phyloP scores from a whole-genome alignment of 2,797 vertebrate species.

The Oryzias dopingdopingensis region DNA sequence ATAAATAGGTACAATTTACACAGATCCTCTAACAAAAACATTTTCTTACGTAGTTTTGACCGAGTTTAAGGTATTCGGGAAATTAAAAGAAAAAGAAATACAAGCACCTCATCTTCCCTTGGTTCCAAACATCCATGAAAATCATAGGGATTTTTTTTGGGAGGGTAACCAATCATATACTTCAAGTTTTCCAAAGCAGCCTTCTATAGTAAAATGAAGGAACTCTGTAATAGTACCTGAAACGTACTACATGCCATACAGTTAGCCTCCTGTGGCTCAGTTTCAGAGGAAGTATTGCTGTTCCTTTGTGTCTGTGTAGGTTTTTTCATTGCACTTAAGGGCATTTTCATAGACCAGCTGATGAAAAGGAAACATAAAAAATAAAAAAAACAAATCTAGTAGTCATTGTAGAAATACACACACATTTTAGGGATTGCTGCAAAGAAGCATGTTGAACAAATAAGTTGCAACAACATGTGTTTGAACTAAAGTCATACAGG shows the following conservation, averaged over 20 bases:
- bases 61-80: no score
- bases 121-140: no score
- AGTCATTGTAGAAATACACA: background rate
- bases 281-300: conserved; percentile 1
- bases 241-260: conserved; percentile 2
- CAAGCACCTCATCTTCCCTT: no score
- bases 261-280: background rate
- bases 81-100: no score
- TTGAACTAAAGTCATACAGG: conserved; percentile 4
- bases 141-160: no score
- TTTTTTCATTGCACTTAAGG: conserved; percentile 8
- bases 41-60: no score
- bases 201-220: background rate
- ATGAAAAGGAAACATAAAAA: background rate
- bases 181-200: conserved; percentile 1
- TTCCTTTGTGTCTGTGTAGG: background rate
- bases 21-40: no score
- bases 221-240: conserved; percentile 4
- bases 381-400: no score
- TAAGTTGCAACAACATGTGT: background rate
- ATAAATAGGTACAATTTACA: no score
- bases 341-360: conserved; percentile 2
- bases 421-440: background rate
- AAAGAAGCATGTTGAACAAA: conserved; percentile 15
- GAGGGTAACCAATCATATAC: background rate